These are phyloP conservation scores for Margaritifera margaritifera DNA, from an alignment of 2,888 invertebrate genomes.

Conservation along the genomic window DNA sequence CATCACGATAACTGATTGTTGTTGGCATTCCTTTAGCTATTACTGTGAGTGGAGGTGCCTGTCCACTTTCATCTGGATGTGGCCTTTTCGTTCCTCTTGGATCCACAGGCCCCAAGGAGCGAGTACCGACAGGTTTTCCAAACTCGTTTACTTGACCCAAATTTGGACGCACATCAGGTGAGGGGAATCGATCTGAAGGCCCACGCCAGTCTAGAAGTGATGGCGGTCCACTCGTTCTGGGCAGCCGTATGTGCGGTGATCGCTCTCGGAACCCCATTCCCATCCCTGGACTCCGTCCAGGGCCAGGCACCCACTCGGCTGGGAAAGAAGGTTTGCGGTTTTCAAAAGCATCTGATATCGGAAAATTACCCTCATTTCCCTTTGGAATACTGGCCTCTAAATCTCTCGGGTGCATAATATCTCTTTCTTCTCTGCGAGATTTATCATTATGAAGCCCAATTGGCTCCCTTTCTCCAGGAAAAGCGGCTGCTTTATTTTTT, in stretches of 20 bases:
- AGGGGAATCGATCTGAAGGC: conserved; percentile 1
- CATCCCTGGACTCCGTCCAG: background rate
- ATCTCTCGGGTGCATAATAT: too few relatives aligned
- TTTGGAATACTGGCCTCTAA: too few relatives aligned
- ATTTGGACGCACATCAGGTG: background rate
- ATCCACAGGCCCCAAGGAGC: background rate
- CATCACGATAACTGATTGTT: conserved; percentile 84
- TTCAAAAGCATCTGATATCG: too few relatives aligned
- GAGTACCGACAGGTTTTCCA: background rate
- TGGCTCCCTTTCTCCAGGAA: too few relatives aligned
- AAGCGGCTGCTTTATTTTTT: too few relatives aligned
- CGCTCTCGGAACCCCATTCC: conserved; percentile 4
- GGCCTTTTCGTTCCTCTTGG: conserved; percentile 24
- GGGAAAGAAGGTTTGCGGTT: too few relatives aligned
- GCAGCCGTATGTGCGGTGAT: too few relatives aligned
- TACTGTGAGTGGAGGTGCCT: conserved; percentile 15
- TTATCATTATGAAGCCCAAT: too few relatives aligned
- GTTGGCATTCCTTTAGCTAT: conserved; percentile 76
- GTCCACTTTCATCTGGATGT: conserved; percentile 2
- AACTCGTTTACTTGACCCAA: conserved; percentile 1
- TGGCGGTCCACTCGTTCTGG: conserved; percentile 6
- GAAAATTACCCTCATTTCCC: too few relatives aligned
- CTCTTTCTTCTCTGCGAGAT: too few relatives aligned
- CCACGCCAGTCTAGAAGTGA: background rate
- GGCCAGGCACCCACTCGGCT: conserved; percentile 2